A percentile compares a stretch with the other conserved stretches of the same genome.
Conservation (phyloP, 2,797 vertebrate species). For the Gobio occitaniae region DNA sequence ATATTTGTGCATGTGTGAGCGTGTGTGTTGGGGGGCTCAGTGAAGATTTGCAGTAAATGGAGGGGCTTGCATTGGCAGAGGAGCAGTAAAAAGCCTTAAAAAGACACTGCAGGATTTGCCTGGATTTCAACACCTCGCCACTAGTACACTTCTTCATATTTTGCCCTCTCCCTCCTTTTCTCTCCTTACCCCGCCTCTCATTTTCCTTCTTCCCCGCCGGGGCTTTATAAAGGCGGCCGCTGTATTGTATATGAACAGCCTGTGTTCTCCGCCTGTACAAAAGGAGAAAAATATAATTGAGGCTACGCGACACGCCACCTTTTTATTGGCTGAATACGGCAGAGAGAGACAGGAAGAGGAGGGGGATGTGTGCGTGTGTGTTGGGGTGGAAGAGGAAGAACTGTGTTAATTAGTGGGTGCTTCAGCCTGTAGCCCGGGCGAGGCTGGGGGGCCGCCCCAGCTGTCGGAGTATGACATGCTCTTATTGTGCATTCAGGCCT, state of each 20-base stretch:
- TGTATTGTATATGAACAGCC: conserved; percentile 61
- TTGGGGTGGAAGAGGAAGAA: conserved; percentile 59
- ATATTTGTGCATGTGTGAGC: conserved; percentile 39
- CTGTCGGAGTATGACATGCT: conserved; percentile 85
- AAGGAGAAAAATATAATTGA: conserved; percentile 81
- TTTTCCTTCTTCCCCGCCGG: conserved; percentile 17
- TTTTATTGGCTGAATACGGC: conserved; percentile 75
- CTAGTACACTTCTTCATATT: conserved; percentile 51
- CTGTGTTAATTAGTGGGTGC: conserved; percentile 86
- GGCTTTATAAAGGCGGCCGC: conserved; percentile 59
- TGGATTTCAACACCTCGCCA: conserved; percentile 51
- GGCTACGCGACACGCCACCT: conserved; percentile 76
- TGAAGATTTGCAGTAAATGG: conserved; percentile 36
- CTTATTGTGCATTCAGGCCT: conserved; percentile 85
- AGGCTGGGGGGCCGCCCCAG: conserved; percentile 81
- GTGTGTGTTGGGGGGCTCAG: neutral
- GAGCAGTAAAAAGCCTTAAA: conserved; percentile 36
- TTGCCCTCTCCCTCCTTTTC: conserved; percentile 24
- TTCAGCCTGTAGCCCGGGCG: conserved; percentile 81
- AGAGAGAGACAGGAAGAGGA: conserved; percentile 67
- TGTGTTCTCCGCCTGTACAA: conserved; percentile 70
- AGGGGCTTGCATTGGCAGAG: conserved; percentile 8
- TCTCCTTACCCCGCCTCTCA: conserved; percentile 21
- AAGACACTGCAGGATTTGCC: conserved; percentile 42
- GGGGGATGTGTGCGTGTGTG: conserved; percentile 58